Conservation (phyloP, 2,888 invertebrate species). For the Drosophila paucipuncta region DNA sequence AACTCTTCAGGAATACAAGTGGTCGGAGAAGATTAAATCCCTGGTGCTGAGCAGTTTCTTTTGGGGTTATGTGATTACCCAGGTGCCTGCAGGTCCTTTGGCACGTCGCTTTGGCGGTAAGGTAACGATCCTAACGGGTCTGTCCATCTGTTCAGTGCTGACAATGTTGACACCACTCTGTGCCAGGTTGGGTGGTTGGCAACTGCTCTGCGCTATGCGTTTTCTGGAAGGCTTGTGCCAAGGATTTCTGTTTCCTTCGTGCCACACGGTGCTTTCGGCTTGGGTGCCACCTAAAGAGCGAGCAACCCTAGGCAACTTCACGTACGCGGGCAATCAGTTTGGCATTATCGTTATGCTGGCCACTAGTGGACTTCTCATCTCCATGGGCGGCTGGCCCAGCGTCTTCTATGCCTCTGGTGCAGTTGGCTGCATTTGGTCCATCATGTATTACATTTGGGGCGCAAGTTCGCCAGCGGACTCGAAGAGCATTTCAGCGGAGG, state of each 20-base stretch:
- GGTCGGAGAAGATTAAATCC: constrained; percentile 87
- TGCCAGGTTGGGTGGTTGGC: constrained; percentile 88
- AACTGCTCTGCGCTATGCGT: constrained; percentile 88
- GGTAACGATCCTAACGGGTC: constrained; percentile 86
- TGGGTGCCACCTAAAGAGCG: constrained; percentile 90
- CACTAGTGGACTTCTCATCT: constrained; percentile 89
- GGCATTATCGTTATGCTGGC: constrained; percentile 90
- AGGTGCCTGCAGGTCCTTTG: constrained; percentile 89
- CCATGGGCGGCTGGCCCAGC: constrained; percentile 88
- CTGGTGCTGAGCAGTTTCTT: constrained; percentile 89
- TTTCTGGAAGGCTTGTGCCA: constrained; percentile 91
- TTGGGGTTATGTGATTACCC: constrained; percentile 88
- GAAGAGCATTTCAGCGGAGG: constrained; percentile 87
- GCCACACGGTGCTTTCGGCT: constrained; percentile 90
- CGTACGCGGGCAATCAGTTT: constrained; percentile 88
- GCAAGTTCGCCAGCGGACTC: constrained; percentile 88
- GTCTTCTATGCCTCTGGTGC: constrained; percentile 88
- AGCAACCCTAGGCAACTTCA: constrained; percentile 87
- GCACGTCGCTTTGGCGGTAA: constrained; percentile 90
- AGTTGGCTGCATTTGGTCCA: constrained; percentile 87
- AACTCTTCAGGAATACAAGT: constrained; percentile 86
- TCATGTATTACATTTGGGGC: constrained; percentile 87
- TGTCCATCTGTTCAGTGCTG: constrained; percentile 87
- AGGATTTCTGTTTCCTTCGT: constrained; percentile 90
- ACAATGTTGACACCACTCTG: constrained; percentile 89